phyloP scores from a whole-genome alignment of 2,797 vertebrate species.

The Lepidocolaptes lacrymiger region DNA sequence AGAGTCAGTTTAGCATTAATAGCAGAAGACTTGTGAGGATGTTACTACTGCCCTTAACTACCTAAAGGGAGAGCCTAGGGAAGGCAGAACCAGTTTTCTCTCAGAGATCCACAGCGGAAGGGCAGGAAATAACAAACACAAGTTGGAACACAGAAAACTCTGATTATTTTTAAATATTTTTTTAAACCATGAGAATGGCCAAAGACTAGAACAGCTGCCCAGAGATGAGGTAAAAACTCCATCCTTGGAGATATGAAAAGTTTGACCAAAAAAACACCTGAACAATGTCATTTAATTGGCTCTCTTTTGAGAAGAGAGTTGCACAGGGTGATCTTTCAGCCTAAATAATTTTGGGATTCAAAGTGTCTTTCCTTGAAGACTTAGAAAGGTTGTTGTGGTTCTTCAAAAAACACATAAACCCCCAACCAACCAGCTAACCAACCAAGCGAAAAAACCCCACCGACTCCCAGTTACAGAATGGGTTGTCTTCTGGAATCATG shows the following conservation, averaged over 20 bases:
- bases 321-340: not conserved
- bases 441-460: too few species aligned
- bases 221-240: not conserved
- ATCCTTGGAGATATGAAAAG: not conserved
- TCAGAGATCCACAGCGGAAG: not conserved
- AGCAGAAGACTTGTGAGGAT: not conserved
- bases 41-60: not conserved
- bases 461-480: fast-evolving
- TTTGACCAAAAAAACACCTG: not conserved
- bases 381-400: not conserved
- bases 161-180: not conserved
- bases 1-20: not conserved
- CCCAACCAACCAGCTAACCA: fast-evolving
- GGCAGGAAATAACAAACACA: not conserved
- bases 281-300: not conserved
- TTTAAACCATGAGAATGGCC: not conserved
- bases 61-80: fast-evolving
- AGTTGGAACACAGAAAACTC: not conserved
- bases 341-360: not conserved
- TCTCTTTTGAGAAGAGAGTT: not conserved
- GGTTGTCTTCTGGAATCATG: not conserved
- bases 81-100: not conserved
- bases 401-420: not conserved
- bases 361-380: not conserved
- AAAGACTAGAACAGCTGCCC: not conserved